Evolutionary conservation across 2,888 invertebrate species (phyloP).

Genomic region (Leucania comma): DNA sequence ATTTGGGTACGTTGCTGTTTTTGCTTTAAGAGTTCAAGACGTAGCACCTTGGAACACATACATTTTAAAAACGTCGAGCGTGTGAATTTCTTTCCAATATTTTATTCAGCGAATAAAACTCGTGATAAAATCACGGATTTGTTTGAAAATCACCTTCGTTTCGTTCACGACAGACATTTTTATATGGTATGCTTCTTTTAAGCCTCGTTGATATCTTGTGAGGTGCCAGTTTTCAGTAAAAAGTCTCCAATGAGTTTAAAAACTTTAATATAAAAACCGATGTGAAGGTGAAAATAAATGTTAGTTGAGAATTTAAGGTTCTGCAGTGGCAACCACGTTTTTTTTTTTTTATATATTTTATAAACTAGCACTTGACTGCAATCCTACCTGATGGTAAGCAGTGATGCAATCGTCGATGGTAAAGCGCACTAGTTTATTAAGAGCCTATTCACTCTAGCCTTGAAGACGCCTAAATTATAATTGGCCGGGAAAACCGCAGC

Average conservation of each 20-base stretch:
- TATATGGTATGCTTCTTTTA: conserved; percentile 33
- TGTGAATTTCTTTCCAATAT: conserved; percentile 10
- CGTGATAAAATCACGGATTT: conserved; percentile 42
- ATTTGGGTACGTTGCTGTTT: background rate
- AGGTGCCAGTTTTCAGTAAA: background rate
- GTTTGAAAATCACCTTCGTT: conserved; percentile 39
- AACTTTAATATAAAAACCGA: background rate
- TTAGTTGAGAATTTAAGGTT: background rate
- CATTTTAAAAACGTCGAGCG: conserved; percentile 12
- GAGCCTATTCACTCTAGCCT: no score
- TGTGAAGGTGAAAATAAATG: background rate
- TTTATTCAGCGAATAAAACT: conserved; percentile 44
- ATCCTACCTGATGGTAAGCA: no score
- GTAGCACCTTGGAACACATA: background rate
- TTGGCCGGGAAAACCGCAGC: no score
- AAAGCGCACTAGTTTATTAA: no score
- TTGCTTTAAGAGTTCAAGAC: background rate
- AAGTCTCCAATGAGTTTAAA: no score
- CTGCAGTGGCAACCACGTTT: no score
- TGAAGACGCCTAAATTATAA: no score
- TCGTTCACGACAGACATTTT: conserved; percentile 25
- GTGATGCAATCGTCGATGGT: no score
- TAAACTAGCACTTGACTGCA: no score
- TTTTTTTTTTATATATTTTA: no score
- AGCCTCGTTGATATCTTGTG: conserved; percentile 1